Percentiles rank a stretch among this genome's conserved stretches.
Conservation (phyloP, 2,888 invertebrate species). For the Drosophila subquinaria region DNA sequence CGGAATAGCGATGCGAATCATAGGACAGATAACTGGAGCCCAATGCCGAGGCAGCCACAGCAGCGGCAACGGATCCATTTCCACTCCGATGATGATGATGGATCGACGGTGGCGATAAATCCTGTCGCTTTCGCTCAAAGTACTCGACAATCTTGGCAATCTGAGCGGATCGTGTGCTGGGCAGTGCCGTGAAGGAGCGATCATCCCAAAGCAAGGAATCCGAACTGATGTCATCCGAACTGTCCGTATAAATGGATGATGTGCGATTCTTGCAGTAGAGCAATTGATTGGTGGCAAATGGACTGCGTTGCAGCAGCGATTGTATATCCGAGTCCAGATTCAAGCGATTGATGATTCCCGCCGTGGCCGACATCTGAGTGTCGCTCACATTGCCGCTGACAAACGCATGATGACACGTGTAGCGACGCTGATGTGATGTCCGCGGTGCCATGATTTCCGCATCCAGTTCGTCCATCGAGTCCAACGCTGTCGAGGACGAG, state of each 20-base stretch:
- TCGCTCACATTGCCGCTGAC: slow-evolving; percentile 81
- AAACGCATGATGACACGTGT: slow-evolving; percentile 83
- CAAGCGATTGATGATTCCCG: slow-evolving; percentile 86
- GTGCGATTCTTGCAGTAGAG: slow-evolving; percentile 89
- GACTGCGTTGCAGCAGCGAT: slow-evolving; percentile 85
- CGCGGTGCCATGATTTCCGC: slow-evolving; percentile 80
- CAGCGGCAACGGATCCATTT: slow-evolving; percentile 80
- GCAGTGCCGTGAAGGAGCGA: slow-evolving; percentile 87
- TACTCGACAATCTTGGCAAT: slow-evolving; percentile 95
- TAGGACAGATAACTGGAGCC: slow-evolving; percentile 83
- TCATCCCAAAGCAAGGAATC: slow-evolving; percentile 91
- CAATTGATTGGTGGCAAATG: slow-evolving; percentile 86
- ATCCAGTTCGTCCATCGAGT: slow-evolving; percentile 88
- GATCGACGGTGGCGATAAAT: slow-evolving; percentile 75
- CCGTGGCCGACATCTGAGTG: slow-evolving; percentile 83
- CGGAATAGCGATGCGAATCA: slow-evolving; percentile 82
- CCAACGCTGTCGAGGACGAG: slow-evolving; percentile 85
- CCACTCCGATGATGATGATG: slow-evolving; percentile 66
- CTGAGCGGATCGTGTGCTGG: slow-evolving; percentile 88
- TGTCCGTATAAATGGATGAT: slow-evolving; percentile 94
- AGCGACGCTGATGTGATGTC: slow-evolving; percentile 78
- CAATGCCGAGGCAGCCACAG: slow-evolving; percentile 83
- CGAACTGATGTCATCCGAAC: slow-evolving; percentile 93
- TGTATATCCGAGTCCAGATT: slow-evolving; percentile 86
- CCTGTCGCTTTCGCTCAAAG: slow-evolving; percentile 91